Base-by-base conservation (phyloP, 1,140 invertebrate species). In the Colletes latitarsis region DNA sequence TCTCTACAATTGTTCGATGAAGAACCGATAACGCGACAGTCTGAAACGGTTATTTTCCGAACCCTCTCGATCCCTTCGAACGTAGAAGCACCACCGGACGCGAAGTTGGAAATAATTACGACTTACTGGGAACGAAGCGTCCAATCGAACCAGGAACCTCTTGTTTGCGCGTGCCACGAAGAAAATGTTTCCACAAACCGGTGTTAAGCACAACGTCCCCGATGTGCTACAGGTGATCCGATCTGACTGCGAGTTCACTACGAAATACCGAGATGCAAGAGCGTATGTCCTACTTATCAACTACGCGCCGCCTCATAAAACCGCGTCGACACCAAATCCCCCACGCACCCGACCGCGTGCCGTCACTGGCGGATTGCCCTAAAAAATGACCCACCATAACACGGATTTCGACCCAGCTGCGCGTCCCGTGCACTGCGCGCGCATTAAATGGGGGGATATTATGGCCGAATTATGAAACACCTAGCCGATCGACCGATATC, bases 261-360 rank as follows among this genome's bases (percentile, higher is more conserved):
- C 83, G 84, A 91, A 92, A 92, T 93, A 91, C 88, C 77, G 82
- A 90, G 90, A 91, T 90, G 87, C 87, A 91, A 87, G 89, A 91
- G 88, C 85, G 89, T 91, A 89, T 92, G 92, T 90, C 88, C 92
- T 86, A 93, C 91, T 93, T 93, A 93, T 92, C 85, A 87, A 63
- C 71, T 77, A 72, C 52, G 43, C 57, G 64, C 64, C 63, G 88
- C 87, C 75, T 75, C 83, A 72, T 82, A 82, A 86, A 88, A 84
- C 80, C 79, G 41, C 62, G 64, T 83, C 73, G 83, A 86, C 43
- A 67, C 85, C 81, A 88, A 90, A 86, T 76, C 72, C 73, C 86
- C 82, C 69, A 55, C 55, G 8, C 71, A 71, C 46, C 67, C 41
- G 17, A 14, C 46, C 67, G 14, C n/a, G 6, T 46, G 17, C 30